Evolutionary conservation across 2,888 invertebrate genomes (phyloP).

Genomic region (Limnephilus rhombicus): DNA sequence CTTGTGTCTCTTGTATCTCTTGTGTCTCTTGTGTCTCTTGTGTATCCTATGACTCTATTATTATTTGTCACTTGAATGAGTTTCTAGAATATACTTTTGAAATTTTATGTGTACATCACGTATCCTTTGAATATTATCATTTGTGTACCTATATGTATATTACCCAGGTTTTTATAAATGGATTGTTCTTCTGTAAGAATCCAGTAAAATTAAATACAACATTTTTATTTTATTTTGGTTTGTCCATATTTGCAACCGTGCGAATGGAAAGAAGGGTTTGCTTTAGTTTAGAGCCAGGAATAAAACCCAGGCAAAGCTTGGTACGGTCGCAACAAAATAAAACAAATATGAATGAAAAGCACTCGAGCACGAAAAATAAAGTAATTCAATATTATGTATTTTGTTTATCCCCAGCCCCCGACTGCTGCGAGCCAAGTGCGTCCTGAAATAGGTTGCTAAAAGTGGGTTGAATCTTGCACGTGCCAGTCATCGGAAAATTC

Average conservation of each 20-base stretch:
- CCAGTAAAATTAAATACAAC: no score
- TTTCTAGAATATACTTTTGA: no score
- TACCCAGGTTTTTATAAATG: no score
- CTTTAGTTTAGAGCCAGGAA: not conserved
- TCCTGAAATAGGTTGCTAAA: not conserved
- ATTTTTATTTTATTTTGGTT: no score
- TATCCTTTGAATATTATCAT: no score
- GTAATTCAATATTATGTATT: not conserved
- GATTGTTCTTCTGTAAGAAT: no score
- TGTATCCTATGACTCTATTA: fast-evolving
- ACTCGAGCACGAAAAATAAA: not conserved
- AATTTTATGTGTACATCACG: no score
- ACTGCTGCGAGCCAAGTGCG: not conserved
- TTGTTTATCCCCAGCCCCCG: not conserved
- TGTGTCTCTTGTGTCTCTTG: no score
- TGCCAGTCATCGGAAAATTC: no score
- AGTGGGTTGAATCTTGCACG: not conserved
- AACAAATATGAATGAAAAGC: not conserved
- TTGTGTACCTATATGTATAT: no score
- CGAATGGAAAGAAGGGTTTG: not conserved
- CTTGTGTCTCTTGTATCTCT: no score
- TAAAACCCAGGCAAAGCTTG: not conserved
- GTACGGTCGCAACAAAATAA: not conserved
- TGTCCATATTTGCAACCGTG: not conserved
- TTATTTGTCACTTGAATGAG: no score